These are phyloP conservation scores for Montipora sp. DNA, from an alignment of 64 coral and sea anemone genomes.

Conservation along the genomic window DNA sequence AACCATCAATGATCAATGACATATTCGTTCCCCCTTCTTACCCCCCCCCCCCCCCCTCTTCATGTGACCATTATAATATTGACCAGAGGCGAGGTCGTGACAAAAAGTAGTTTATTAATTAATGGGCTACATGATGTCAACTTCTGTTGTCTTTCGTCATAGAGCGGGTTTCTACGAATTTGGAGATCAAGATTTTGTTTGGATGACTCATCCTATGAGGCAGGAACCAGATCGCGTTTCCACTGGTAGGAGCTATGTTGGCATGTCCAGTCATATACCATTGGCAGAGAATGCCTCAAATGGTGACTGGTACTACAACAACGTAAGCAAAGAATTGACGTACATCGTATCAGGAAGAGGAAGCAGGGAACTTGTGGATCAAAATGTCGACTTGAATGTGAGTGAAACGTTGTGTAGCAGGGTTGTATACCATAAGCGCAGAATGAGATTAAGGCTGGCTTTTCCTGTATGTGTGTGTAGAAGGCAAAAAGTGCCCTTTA, in stretches of 20 bases:
- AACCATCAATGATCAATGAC: too few relatives aligned
- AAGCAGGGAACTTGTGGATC: neutral
- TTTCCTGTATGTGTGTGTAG: too few relatives aligned
- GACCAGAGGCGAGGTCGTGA: too few relatives aligned
- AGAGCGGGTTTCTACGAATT: slow-evolving; percentile 74
- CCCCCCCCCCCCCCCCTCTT: too few relatives aligned
- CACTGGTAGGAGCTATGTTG: slow-evolving; percentile 30
- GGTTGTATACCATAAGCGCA: neutral
- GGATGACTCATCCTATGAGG: slow-evolving; percentile 76
- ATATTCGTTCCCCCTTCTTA: too few relatives aligned
- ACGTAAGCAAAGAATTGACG: slow-evolving; percentile 61
- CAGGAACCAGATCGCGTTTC: slow-evolving; percentile 67
- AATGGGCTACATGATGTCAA: neutral
- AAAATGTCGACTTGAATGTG: slow-evolving; percentile 17
- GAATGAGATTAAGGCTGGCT: too few relatives aligned
- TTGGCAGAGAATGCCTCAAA: slow-evolving; percentile 52
- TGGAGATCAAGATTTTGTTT: slow-evolving; percentile 43
- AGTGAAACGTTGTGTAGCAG: too few relatives aligned
- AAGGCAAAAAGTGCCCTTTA: too few relatives aligned
- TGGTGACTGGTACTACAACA: slow-evolving; percentile 80
- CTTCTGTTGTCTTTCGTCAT: neutral
- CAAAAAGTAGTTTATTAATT: too few relatives aligned
- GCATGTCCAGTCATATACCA: slow-evolving; percentile 64
- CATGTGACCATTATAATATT: too few relatives aligned
- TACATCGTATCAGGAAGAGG: slow-evolving; percentile 72